phyloP scores from a whole-genome alignment of 2,797 vertebrate genomes.

The Rhinoraja longicauda region DNA sequence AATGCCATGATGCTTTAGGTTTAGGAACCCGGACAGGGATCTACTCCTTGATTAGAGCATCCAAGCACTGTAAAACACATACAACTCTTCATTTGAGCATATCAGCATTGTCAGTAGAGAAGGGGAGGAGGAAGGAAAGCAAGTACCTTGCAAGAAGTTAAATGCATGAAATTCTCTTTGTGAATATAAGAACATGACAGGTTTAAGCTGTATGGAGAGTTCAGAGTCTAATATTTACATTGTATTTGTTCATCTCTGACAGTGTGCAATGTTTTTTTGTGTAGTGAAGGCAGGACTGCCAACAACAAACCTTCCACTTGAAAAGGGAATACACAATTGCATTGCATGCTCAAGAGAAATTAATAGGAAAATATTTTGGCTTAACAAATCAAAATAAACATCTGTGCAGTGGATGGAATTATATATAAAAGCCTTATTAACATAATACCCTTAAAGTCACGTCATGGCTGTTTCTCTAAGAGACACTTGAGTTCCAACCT shows the following conservation, averaged over 20 bases:
- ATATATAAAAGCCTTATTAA: neutral
- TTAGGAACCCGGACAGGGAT: neutral
- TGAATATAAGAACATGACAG: neutral
- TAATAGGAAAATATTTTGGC: slow-evolving; percentile 11
- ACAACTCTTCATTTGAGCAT: neutral
- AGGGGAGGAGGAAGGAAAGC: neutral
- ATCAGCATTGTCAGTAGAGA: neutral
- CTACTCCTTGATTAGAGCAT: neutral
- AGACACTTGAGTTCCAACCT: neutral
- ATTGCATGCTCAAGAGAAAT: neutral
- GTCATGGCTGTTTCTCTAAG: neutral
- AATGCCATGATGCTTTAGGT: no score
- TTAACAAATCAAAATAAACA: neutral
- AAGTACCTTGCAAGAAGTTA: neutral
- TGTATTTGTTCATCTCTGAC: no score
- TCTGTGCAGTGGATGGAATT: neutral
- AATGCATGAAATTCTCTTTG: neutral
- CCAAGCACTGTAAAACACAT: neutral
- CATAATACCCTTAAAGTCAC: neutral
- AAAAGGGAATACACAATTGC: neutral
- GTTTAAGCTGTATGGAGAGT: neutral
- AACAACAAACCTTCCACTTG: neutral
- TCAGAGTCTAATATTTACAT: slow-evolving; percentile 7
- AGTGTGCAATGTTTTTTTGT: neutral
- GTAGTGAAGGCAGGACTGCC: neutral